Base-by-base conservation (phyloP, 2,113 vertebrate species). In the Polyodon spathula region DNA sequence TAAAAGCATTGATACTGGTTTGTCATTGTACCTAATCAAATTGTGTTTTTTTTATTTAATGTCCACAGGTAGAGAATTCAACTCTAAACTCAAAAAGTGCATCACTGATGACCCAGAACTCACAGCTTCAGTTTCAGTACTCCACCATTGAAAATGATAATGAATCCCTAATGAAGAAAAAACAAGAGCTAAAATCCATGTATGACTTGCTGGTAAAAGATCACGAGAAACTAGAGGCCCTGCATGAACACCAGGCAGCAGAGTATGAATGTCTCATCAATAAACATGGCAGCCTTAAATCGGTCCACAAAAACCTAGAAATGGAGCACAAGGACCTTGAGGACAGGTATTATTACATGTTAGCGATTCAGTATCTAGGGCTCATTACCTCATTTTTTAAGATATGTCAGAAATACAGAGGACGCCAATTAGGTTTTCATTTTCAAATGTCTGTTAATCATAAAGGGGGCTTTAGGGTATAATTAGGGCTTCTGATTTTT, bases 261-360 rank as follows among this genome's bases (percentile, higher is more conserved):
- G 96, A 98, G 59, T 98, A 90, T 9, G 96, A 98, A 67, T 84
- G 87, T 0, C 89, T 98, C 7, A 98, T 98, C 1, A 82, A 88
- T 44, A 97, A 92, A 61, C 95, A 98, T 39, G 93, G 96, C 38
- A 92, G 81, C 56, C 87, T 98, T 51, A 97, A 96, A 75, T 85
- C 76, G 37, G 85, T 84, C 6, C 94, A 95, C 81, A 97, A 94
- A 77, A 92, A 86, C 72, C 88, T 98, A 72, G 96, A 97, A 69
- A 75, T 90, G 70, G 93, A 97, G 71, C 94, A 98, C 79, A 87
- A 92, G 63, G 91, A 95, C 66, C 80, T 97, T 64, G 96, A 96
- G 84, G 93, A 98, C 65, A 92, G 91, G 95, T 97, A 75, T 73
- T 77, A 11, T 2, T n/a, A n/a, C n/a, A 27, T 4, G 8, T 6